These are phyloP conservation scores for Globicephala melas DNA, from an alignment of 2,113 vertebrate genomes.

Conservation along the genomic window DNA sequence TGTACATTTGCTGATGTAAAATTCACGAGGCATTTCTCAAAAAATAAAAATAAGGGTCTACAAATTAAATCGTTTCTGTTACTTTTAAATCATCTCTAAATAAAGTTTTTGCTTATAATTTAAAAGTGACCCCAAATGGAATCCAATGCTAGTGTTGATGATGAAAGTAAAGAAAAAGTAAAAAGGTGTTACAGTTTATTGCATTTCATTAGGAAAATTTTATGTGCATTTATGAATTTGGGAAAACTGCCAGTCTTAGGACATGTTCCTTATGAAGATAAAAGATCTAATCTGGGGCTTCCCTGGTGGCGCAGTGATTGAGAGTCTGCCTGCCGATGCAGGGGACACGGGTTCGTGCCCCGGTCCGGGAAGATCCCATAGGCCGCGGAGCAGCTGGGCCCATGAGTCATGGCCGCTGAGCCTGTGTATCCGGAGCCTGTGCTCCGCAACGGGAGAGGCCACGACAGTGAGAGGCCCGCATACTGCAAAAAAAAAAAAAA, in stretches of 20 bases:
- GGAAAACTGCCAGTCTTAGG: constrained; percentile 6
- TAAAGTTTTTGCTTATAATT: constrained; percentile 22
- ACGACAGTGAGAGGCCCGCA: too few relatives aligned
- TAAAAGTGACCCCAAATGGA: neutral
- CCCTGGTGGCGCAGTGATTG: too few relatives aligned
- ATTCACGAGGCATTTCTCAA: neutral
- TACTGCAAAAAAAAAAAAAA: too few relatives aligned
- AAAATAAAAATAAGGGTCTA: neutral
- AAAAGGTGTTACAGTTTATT: neutral
- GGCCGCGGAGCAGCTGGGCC: too few relatives aligned
- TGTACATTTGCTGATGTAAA: neutral
- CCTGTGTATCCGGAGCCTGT: too few relatives aligned
- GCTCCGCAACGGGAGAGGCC: too few relatives aligned
- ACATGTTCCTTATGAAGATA: neutral
- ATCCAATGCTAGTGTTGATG: neutral
- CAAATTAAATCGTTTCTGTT: neutral
- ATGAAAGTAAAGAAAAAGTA: neutral
- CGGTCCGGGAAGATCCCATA: too few relatives aligned
- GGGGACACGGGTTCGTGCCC: too few relatives aligned
- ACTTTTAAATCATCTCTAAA: neutral
- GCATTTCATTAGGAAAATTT: neutral
- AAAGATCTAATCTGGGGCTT: neutral
- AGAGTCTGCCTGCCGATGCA: too few relatives aligned
- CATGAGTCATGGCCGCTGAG: too few relatives aligned
- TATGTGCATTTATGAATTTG: constrained; percentile 5